phyloP scores from a whole-genome alignment of 2,888 invertebrate genomes.

The Sycophila texana region DNA sequence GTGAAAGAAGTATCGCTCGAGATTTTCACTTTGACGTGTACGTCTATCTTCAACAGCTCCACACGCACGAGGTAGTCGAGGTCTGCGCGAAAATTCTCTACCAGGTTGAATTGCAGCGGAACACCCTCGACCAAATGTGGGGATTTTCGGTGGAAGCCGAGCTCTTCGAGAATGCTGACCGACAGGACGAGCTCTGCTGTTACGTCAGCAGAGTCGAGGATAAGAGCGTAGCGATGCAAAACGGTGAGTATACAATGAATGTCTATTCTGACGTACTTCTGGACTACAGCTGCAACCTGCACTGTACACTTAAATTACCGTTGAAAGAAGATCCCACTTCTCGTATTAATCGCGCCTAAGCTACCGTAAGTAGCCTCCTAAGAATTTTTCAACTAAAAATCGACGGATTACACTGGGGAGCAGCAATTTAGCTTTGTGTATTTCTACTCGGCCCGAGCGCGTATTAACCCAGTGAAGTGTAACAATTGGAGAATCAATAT shows the following conservation, averaged over 20 bases:
- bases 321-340: no score
- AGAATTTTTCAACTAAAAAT: neutral
- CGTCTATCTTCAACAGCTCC: conserved; percentile 80
- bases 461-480: conserved; percentile 21
- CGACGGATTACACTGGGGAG: neutral
- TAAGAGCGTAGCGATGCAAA: conserved; percentile 96
- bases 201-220: conserved; percentile 97
- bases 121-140: conserved; percentile 96
- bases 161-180: conserved; percentile 95
- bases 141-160: conserved; percentile 98
- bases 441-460: neutral
- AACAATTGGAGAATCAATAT: conserved; percentile 20
- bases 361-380: neutral
- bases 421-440: neutral
- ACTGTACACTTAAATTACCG: no score
- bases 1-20: neutral
- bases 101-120: conserved; percentile 94
- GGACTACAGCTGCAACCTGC: neutral
- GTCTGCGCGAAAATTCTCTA: conserved; percentile 97
- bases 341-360: no score
- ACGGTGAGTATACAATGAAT: conserved; percentile 81
- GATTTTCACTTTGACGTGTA: neutral
- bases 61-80: conserved; percentile 95
- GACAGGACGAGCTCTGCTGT: conserved; percentile 97
- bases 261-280: neutral